Evolutionary conservation across 1,140 invertebrate genomes (phyloP), one percentile per base, ranked within the genome.

Genomic region (Eumaeus atala): DNA sequence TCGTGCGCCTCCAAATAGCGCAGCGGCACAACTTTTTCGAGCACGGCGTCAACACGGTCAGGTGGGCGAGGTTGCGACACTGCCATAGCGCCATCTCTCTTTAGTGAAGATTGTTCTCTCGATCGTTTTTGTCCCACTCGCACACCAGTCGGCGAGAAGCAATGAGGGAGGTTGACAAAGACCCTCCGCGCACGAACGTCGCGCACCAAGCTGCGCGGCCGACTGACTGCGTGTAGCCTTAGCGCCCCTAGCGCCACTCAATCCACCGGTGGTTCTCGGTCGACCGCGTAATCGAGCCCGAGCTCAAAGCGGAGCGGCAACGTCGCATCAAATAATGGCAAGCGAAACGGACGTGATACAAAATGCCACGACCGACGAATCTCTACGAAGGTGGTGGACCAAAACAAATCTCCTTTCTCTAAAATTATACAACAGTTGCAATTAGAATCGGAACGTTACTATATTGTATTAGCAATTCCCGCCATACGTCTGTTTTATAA

Each of bases 331-430:
- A 65, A 77, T 74, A 77, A 77, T 77, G 77, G 67, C 70, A 60
- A 78, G 68, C 76, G 72, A 80, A 76, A 76, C 74, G 77, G 70
- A 79, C 78, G 62, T 67, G 74, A 73, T 73, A 85, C 68, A 70
- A 79, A 83, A 83, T 80, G 77, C 76, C 77, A 81, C 77, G 72
- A 80, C 66, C 70, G 59, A 70, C 68, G 70, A 67, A 61, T 72
- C 69, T 74, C 68, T 64, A 73, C 78, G 66, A 72, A 76, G 73
- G 75, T 77, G 78, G 71, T 77, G 72, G 76, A 84, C 83, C 78
- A 86, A 83, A 86, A 83, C 83, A 86, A 81, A 85, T 83, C 79
- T 78, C 82, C 82, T 84, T 86, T 86, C 80, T 86, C 77, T 81
- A 78, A 81, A 82, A 83, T 86, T 84, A 81, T 81, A 78, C 74